Evolutionary conservation across 1,140 invertebrate genomes (phyloP).

Genomic region (Antheraea pernyi): DNA sequence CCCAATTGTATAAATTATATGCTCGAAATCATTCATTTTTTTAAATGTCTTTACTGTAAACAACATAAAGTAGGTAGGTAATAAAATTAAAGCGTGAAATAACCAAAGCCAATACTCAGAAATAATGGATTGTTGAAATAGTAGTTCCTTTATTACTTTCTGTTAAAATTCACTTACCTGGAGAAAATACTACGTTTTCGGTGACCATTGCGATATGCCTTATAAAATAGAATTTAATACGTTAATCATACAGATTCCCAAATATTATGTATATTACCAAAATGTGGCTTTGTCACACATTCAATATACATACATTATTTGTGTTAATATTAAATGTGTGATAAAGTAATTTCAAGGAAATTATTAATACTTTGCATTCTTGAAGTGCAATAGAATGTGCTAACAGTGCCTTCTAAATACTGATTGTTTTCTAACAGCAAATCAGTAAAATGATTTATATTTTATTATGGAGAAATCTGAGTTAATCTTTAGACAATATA

Average conservation of each 20-base stretch:
- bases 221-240: not conserved
- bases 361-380: not conserved
- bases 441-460: not conserved
- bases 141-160: conserved; percentile 6
- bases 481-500: conserved; percentile 14
- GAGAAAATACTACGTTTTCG: not conserved
- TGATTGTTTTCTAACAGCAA: conserved; percentile 18
- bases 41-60: conserved; percentile 34
- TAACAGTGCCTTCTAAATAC: conserved; percentile 29
- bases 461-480: not conserved
- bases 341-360: not conserved
- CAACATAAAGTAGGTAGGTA: conserved; percentile 31
- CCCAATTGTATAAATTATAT: conserved; percentile 23
- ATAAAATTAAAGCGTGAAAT: conserved; percentile 51
- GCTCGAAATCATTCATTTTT: conserved; percentile 24
- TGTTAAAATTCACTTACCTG: not conserved
- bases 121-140: conserved; percentile 29
- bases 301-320: not conserved
- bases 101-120: conserved; percentile 50
- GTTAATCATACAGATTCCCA: too few relatives aligned
- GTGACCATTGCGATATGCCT: conserved; percentile 4
- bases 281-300: conserved; percentile 8
- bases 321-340: not conserved
- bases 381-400: conserved; percentile 13
- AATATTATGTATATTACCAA: not conserved